A percentile compares a stretch with the other conserved stretches of the same genome.
Conservation (phyloP, 1,140 invertebrate genomes). For the Drosophila repletoides region DNA sequence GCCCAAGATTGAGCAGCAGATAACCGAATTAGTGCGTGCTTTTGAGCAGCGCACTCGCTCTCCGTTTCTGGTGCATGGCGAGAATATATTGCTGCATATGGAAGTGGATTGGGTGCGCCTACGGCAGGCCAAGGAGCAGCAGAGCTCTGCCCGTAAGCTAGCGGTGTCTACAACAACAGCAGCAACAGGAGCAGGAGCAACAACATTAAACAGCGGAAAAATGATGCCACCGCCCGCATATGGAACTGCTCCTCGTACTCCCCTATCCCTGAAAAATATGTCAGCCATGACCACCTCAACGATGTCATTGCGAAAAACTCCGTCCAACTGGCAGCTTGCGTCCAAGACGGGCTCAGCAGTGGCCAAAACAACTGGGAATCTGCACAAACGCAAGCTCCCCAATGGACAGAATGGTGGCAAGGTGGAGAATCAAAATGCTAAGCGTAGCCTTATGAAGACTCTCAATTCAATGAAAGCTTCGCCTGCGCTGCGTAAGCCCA, state of each 20-base stretch:
- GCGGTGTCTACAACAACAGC: conserved; percentile 28
- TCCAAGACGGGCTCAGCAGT: conserved; percentile 20
- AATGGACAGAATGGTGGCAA: neutral
- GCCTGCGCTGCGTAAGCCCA: conserved; percentile 9
- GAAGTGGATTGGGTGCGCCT: conserved; percentile 84
- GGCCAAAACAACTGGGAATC: conserved; percentile 34
- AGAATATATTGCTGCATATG: conserved; percentile 84
- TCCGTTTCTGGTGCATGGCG: conserved; percentile 85
- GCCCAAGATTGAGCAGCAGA: conserved; percentile 87
- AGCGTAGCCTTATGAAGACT: conserved; percentile 35
- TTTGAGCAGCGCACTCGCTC: conserved; percentile 84
- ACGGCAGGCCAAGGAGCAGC: conserved; percentile 77
- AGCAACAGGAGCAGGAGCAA: no score
- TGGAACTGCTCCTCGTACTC: conserved; percentile 50
- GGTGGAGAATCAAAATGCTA: conserved; percentile 31
- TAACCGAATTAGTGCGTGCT: conserved; percentile 83
- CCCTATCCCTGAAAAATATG: conserved; percentile 54
- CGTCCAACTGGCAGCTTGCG: conserved; percentile 42
- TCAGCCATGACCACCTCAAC: conserved; percentile 59
- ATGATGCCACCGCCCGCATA: conserved; percentile 37
- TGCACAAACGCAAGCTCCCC: conserved; percentile 38
- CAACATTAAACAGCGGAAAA: conserved; percentile 36
- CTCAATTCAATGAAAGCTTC: conserved; percentile 24
- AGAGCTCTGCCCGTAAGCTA: conserved; percentile 67
- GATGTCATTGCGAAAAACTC: conserved; percentile 66